Base-by-base conservation (phyloP, 2,888 invertebrate species). In the Hermaeophaga mercurialis region DNA sequence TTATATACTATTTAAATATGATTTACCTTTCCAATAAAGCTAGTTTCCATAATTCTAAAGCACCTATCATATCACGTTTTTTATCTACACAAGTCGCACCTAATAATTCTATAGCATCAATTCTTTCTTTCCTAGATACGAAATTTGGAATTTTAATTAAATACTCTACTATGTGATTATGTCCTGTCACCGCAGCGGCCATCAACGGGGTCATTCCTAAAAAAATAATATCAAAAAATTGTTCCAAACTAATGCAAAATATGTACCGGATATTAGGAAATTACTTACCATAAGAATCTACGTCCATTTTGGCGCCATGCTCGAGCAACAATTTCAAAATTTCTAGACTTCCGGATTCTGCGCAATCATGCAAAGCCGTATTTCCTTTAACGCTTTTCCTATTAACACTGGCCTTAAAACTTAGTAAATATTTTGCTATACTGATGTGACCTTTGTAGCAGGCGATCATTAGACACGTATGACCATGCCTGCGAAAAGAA, bases 81-180 rank as follows among this genome's bases (percentile, higher is more conserved):
- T 96, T 96, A 78, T 97, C 97, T n/a, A 97, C 95, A 78, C 89
- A 96, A 0, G 96, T 96, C 1, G 96, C 94, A 3, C 96, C 96
- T 36, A 96, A 80, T 39, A 96, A 80, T 77, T 96, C 96, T 58
- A 96, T 77, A 9, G 96, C 95, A 75, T 94, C 93, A 61, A 96
- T 91, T 66, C 89, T 84, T 72, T 91, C 91, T 69, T 87, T 84
- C 58, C 90, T 80, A 61, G 86, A 84, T 31, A 94, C 91, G 64
- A 88, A 73, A 61, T 83, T 82, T 31, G 88, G 85, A 61, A 85
- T 78, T 66, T 85, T 84, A 66, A 94, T 92, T 62, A 96, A 84
- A 79, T 92, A 94, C 78, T 96, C 94, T 48, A 96, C 96, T 68
- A 96, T 94, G 75, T 91, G 90, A 63, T 90, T 87, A 80, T 95